phyloP scores from a whole-genome alignment of 2,888 invertebrate species.

The Parapristionchus giblindavisi region DNA sequence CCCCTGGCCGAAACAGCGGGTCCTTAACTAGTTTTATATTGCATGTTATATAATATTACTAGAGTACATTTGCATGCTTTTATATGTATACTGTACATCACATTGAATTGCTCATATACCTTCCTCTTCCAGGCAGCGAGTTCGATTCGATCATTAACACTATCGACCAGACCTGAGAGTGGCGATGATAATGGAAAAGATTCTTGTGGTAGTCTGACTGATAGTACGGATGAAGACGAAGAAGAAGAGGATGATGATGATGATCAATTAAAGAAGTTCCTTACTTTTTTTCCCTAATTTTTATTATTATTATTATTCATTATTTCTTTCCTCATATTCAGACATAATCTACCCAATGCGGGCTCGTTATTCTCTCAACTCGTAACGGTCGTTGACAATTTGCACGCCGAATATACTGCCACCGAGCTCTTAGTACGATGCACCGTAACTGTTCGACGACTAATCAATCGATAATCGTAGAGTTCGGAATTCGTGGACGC shows the following conservation, averaged over 20 bases:
- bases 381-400: constrained; percentile 11
- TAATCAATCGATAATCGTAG: neutral
- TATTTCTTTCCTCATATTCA: too few species aligned
- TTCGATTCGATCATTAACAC: neutral
- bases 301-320: neutral
- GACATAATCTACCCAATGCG: too few species aligned
- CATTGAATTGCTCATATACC: too few species aligned
- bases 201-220: neutral
- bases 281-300: neutral
- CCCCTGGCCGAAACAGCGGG: too few species aligned
- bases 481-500: constrained; percentile 12
- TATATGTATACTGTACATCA: too few species aligned
- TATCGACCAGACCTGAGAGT: neutral
- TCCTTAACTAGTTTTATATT: too few species aligned
- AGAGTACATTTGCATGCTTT: too few species aligned
- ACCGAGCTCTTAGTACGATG: constrained; percentile 8
- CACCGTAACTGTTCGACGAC: neutral
- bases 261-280: neutral
- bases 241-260: neutral
- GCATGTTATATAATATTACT: too few species aligned
- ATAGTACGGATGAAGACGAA: neutral
- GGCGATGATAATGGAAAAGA: neutral
- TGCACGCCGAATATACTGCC: neutral
- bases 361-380: constrained; percentile 5
- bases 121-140: constrained; percentile 2